A percentile compares a stretch with the other conserved stretches of the same genome.
Conservation (phyloP, 2,113 vertebrate species). For the Anolis sagrei region DNA sequence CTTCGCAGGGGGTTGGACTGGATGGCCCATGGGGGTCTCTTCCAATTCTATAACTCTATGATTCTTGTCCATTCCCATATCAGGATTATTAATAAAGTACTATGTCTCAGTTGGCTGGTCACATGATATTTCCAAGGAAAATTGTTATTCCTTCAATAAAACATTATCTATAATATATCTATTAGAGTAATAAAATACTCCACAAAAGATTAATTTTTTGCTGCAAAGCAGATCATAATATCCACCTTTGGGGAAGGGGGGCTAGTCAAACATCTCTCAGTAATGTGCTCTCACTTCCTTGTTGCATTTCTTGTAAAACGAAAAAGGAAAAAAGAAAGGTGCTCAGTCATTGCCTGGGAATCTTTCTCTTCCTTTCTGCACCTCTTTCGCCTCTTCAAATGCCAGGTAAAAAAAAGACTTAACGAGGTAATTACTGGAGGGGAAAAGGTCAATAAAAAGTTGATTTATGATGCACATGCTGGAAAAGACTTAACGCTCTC, state of each 20-base stretch:
- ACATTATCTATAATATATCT: background rate
- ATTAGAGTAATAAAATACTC: background rate
- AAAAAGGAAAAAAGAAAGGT: background rate
- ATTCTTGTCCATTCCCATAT: too few relatives aligned
- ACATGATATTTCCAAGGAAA: background rate
- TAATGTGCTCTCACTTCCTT: background rate
- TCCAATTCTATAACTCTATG: too few relatives aligned
- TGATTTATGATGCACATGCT: constrained; percentile 27
- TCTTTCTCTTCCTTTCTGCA: constrained; percentile 12
- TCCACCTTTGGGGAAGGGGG: background rate
- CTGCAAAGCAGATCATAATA: too few relatives aligned
- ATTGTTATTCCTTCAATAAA: too few relatives aligned
- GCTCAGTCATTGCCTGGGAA: background rate
- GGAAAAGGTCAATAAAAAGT: background rate
- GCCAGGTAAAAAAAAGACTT: constrained; percentile 19
- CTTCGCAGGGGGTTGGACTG: too few relatives aligned
- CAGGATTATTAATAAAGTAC: too few relatives aligned
- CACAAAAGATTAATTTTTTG: too few relatives aligned
- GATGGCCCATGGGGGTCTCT: too few relatives aligned
- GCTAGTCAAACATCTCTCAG: too few relatives aligned
- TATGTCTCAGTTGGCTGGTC: too few relatives aligned
- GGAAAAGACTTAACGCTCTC: constrained; percentile 7
- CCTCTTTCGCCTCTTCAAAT: constrained; percentile 19
- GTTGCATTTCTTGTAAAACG: too few relatives aligned
- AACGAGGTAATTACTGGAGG: constrained; percentile 29